Base-by-base conservation (phyloP, 2,888 invertebrate genomes). In the Colostygia pectinataria region DNA sequence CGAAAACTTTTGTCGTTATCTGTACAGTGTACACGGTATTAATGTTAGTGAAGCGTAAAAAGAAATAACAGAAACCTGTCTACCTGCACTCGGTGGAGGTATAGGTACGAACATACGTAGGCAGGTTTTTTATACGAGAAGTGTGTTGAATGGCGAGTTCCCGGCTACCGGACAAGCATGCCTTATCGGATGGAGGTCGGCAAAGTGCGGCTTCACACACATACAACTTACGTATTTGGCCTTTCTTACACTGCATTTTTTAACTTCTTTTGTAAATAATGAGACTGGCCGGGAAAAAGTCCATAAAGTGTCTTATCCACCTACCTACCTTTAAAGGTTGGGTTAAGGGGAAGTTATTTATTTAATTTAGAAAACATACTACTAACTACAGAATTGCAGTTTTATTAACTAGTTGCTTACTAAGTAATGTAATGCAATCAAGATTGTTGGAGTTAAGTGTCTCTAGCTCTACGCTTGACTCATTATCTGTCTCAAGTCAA, bases 151-250 rank as follows among this genome's bases (percentile, higher is more conserved):
- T 65, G 66, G 69, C 65, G 62, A 65, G 65, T 67, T 66, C 65
- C 65, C 53, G 54, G 68, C 80, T 78, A 79, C 75, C 74, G 74
- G 78, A 77, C 79, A 71, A 74, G 74, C 78, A 63, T 65, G 71
- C 80, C 80, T 80, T 81, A 81, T 80, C 80, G 74, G 74, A 74
- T 73, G 75, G 68, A 77, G 77, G 72, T 69, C 76, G 74, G 57
- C 68, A 57, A 34, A 47, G 64, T 64, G 66, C 68, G 57, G 53
- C 62, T 45, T 32, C 40, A 38, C 42, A 44, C 20, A 20, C 1
- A 2, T 40, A 39, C 39, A 34, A 27, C 42, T 31, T 37, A 41
- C 41, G 25, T 29, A 29, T 39, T 51, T 47, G 31, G 41, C 45
- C 14, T 53, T 49, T 54, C 53, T 29, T 37, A 39, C 10, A 5